Evolutionary conservation across 2,888 invertebrate genomes (phyloP), one percentile per base, ranked within the genome.

Genomic region (Diaprepes abbreviatus): DNA sequence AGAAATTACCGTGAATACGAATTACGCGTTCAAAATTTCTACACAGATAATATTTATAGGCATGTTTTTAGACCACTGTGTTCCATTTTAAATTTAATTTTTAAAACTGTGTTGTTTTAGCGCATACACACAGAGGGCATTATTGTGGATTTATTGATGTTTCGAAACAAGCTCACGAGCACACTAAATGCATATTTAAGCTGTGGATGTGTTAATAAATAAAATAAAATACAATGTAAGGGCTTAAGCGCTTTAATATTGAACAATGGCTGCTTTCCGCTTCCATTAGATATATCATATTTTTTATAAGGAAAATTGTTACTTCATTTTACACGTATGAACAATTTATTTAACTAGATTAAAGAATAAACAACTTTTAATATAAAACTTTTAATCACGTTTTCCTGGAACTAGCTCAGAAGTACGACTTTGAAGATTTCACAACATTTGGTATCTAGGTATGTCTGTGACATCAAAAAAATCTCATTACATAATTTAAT

Each of bases 191-290:
- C 40, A 43, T 21, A 43, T 43, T 19, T 21, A 43, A 21, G 19
- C 21, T 3, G 12, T 2, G 19, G 19, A 19, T 43, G 5, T 43
- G 19, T 17, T 43, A 19, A 43, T 43, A 43, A 16, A 43, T 43
- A 21, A 35, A 43, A 43, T 21, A 43, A 43, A 43, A 43, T n/a
- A 43, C 43, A 43, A 43, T 43, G 21, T 10, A 21, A 19, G n/a
- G n/a, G 21, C 43, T 43, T 21, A 35, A 43, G 21, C n/a, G 43
- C 43, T 19, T 6, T 21, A 21, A 43, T 21, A 10, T 21, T 21
- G n/a, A 43, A 43, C 43, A 43, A 43, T 43, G n/a, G 43, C n/a
- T 21, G 19, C n/a, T 43, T 43, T 3, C 21, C 43, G 21, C 43
- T 38, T 12, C 16, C 16, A 21, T 5, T 2, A 43, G 10, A 43